These are phyloP conservation scores for Atta cephalotes DNA, from an alignment of 1,140 invertebrate species.

Conservation along the genomic window DNA sequence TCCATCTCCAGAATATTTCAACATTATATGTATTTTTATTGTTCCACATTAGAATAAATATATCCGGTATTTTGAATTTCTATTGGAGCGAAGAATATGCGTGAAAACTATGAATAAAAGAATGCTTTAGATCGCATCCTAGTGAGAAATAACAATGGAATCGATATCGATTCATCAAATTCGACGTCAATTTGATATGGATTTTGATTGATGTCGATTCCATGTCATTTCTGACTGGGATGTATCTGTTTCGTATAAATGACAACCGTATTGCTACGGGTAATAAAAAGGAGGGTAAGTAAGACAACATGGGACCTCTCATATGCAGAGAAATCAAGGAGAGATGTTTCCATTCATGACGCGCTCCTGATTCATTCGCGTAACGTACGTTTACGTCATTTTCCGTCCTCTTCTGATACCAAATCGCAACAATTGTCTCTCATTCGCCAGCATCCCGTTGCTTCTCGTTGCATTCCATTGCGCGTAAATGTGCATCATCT, in stretches of 20 bases:
- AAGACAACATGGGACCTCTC: constrained; percentile 8
- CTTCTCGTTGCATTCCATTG: not conserved
- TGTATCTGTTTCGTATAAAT: not conserved
- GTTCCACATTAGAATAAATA: not conserved
- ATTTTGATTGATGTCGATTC: no score
- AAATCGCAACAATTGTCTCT: not conserved
- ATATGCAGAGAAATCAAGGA: not conserved
- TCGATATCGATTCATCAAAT: no score
- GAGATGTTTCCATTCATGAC: constrained; percentile 52
- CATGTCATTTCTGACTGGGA: no score
- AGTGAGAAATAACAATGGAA: no score
- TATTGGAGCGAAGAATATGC: not conserved
- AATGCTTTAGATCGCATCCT: not conserved
- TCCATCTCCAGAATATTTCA: no score
- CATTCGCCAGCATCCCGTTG: no score
- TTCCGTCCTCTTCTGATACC: constrained; percentile 24
- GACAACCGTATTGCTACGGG: not conserved
- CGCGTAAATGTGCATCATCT: not conserved
- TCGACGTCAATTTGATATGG: no score
- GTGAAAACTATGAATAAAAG: not conserved
- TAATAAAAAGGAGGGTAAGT: constrained; percentile 1
- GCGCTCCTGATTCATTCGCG: constrained; percentile 7
- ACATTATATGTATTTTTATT: not conserved
- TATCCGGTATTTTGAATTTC: not conserved
- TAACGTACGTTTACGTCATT: constrained; percentile 26